Evolutionary conservation across 2,113 vertebrate genomes (phyloP).

Genomic region (Platichthys flesus): DNA sequence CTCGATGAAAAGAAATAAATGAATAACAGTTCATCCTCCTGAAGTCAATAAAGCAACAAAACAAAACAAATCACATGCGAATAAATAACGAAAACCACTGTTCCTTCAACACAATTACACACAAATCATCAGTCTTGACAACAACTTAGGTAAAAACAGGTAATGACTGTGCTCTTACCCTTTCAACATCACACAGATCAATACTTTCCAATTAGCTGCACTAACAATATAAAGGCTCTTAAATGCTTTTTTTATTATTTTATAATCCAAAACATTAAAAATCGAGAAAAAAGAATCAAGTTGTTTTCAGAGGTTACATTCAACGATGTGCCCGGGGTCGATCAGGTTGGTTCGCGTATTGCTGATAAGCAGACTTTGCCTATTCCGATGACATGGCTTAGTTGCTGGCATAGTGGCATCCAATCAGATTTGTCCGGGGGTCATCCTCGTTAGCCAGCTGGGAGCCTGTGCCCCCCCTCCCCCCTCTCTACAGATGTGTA

Average conservation of each 20-base stretch:
- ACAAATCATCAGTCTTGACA: constrained; percentile 18
- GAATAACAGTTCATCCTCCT: constrained; percentile 44
- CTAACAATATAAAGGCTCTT: constrained; percentile 28
- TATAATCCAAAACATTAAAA: constrained; percentile 19
- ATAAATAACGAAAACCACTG: constrained; percentile 34
- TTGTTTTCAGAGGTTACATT: constrained; percentile 67
- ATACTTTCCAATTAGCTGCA: constrained; percentile 31
- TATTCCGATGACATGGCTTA: constrained; percentile 61
- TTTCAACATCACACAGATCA: constrained; percentile 36
- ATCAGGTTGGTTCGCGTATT: constrained; percentile 58
- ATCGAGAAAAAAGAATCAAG: constrained; percentile 35
- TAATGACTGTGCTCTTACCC: constrained; percentile 23
- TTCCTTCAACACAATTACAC: constrained; percentile 27
- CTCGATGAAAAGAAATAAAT: constrained; percentile 48
- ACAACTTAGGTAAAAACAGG: constrained; percentile 18
- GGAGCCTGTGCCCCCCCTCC: constrained; percentile 33
- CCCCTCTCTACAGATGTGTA: constrained; percentile 10
- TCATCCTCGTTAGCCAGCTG: constrained; percentile 21
- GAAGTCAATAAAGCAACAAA: constrained; percentile 29
- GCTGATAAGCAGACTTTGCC: constrained; percentile 55
- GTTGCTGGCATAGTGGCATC: constrained; percentile 51
- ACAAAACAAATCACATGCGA: constrained; percentile 43
- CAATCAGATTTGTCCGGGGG: constrained; percentile 42
- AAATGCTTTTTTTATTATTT: constrained; percentile 1
- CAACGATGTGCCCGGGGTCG: constrained; percentile 39